Evolutionary conservation across 1,140 invertebrate genomes (phyloP), one percentile per base, ranked within the genome.

Genomic region (Mylabris phalerata): DNA sequence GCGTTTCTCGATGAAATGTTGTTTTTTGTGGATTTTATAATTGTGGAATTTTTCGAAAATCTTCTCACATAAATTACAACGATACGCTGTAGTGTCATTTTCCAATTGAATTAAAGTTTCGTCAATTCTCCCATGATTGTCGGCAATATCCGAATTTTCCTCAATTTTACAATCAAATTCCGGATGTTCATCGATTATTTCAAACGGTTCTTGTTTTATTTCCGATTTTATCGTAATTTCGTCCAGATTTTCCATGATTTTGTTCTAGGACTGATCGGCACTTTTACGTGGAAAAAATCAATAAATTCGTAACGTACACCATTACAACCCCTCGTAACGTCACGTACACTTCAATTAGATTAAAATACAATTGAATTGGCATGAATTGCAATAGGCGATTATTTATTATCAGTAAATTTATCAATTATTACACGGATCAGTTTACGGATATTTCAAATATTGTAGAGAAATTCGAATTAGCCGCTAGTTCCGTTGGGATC

Each of bases 1-100:
- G 38, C 73, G 73, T 9, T 75, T 76, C 47, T 75, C 74, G 38
- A 77, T 74, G 13, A 60, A 67, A 59, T 69, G 67, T 13, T 64
- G 43, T 24, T 63, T 64, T 27, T 56, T 59, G 48, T 69, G 67
- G 1, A 58, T 40, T 43, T 61, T 62, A 43, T 60, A 66, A 13
- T 69, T 60, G 40, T 13, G 25, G 48, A 58, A 69, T 42, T 56
- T 61, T 39, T 61, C 48, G 39, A 61, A 67, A 44, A 62, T 46
- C 45, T 57, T 43, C 39, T 54, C 51, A 47, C 67, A 69, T 11
- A 66, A 50, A 44, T 57, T 51, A 57, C 67, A 69, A 27, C 50
- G 56, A 52, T 67, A 69, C 5, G 48, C 48, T n/a, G 63, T 69
- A 4, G 64, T 64, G 40, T 64, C 59, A 44, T 66, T 66, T 55